Conservation (phyloP, 2,113 vertebrate genomes). For the Paramormyrops kingsleyae region DNA sequence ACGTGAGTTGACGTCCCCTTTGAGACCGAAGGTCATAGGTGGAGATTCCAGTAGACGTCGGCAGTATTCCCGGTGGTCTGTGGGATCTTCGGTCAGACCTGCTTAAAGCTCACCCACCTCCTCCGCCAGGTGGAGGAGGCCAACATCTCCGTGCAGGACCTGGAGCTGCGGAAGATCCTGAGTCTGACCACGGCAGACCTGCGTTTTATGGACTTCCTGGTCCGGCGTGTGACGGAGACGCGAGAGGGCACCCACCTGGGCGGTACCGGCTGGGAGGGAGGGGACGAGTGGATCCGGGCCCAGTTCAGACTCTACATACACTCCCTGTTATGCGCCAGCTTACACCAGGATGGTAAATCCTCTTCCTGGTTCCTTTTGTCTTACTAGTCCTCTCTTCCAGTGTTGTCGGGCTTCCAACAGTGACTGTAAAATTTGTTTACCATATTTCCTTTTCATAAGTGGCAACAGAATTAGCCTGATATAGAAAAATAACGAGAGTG, state of each 20-base stretch:
- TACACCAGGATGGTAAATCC: conserved; percentile 67
- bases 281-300: conserved; percentile 95
- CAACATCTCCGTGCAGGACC: conserved; percentile 79
- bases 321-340: conserved; percentile 75
- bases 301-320: conserved; percentile 91
- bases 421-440: not conserved
- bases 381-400: not conserved
- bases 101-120: not conserved
- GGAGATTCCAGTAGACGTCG: not conserved
- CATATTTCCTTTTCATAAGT: not conserved
- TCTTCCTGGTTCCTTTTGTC: not conserved
- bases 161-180: conserved; percentile 79
- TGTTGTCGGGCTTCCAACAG: not conserved
- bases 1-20: conserved; percentile 57
- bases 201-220: conserved; percentile 85
- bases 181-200: conserved; percentile 88
- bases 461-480: not conserved
- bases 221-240: conserved; percentile 91
- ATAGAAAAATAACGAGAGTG: not conserved
- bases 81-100: not conserved
- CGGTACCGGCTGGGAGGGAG: conserved; percentile 96
- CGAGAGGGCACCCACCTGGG: conserved; percentile 90
- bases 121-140: conserved; percentile 78
- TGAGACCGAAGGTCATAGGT: not conserved
- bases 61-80: not conserved